Evolutionary conservation across 2,797 vertebrate genomes (phyloP), one percentile per base, ranked within the genome.

Genomic region (Cottoperca gobio): DNA sequence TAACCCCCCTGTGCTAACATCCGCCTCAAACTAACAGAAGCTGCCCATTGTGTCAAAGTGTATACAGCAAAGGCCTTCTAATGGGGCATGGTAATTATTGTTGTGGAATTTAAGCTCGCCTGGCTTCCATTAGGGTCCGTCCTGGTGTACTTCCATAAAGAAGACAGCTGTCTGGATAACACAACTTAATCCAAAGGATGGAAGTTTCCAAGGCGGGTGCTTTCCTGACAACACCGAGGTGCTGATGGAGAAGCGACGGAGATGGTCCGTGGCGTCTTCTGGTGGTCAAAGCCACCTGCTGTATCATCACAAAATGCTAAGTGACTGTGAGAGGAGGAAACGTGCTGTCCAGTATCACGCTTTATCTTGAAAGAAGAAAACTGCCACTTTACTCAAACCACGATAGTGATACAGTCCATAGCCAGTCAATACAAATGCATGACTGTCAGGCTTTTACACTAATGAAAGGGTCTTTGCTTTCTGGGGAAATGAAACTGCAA

Each of bases 101-200:
- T 78, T 73, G 84, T 81, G 84, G 87, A 89, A 88, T 86, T 76
- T 35, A 12, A 77, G 74, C 81, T 88, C 90, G 82, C 92, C 85
- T 94, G 93, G 88, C 77, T 90, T 81, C 78, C 68, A 90, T 94
- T 89, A 89, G 16, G 37, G 53, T 62, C 59, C 7, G 9, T 79
- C 23, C 75, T 62, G 45, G 70, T 85, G 79, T 64, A 23, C 79
- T 89, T 91, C 83, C 86, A 88, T 74, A 66, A 83, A 65, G 74
- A 68, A 76, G 77, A 72, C 80, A 88, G 82, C 84, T 87, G 86
- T 89, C 75, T 85, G 86, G 89, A 86, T 86, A 81, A 83, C 73
- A 73, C 77, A 69, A 72, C 54, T 67, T 76, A 65, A 85, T 79
- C 75, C 66, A 11, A 39, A 75, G 76, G 53, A 78, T 73, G 79